These are phyloP conservation scores for Microtus ochrogaster DNA, from an alignment of 2,113 vertebrate genomes.

Conservation along the genomic window DNA sequence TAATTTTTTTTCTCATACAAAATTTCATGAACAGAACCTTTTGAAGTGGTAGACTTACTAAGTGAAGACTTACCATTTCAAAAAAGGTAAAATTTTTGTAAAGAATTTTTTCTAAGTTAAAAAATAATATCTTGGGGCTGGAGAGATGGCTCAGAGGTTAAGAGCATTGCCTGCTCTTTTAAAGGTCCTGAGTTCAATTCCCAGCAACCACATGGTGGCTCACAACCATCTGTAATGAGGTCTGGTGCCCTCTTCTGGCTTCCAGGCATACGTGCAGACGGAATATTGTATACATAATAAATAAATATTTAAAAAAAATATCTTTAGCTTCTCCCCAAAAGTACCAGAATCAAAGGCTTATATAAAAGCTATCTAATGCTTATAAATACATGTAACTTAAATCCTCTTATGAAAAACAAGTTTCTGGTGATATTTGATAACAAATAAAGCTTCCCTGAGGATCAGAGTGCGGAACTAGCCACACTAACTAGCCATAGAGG, in stretches of 20 bases:
- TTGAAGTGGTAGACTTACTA: slow-evolving; percentile 36
- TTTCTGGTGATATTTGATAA: background rate
- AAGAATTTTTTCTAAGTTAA: slow-evolving; percentile 58
- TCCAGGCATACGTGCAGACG: too few relatives aligned
- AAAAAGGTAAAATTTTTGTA: slow-evolving; percentile 45
- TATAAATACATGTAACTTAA: slow-evolving; percentile 14
- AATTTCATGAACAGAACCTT: slow-evolving; percentile 22
- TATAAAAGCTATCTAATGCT: background rate
- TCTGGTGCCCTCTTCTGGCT: too few relatives aligned
- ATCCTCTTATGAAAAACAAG: slow-evolving; percentile 32
- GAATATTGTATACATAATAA: too few relatives aligned
- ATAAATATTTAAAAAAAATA: slow-evolving; percentile 23
- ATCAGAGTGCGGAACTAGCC: too few relatives aligned
- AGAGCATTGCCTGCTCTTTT: too few relatives aligned
- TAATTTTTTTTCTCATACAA: slow-evolving; percentile 27
- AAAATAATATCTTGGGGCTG: slow-evolving; percentile 29
- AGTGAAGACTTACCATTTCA: background rate
- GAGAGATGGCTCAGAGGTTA: too few relatives aligned
- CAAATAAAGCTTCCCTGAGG: too few relatives aligned
- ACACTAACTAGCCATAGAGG: too few relatives aligned
- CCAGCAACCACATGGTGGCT: too few relatives aligned
- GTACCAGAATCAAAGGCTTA: background rate
- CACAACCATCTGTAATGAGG: too few relatives aligned
- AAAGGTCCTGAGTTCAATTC: too few relatives aligned
- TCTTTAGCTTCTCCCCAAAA: background rate